Evolutionary conservation across 2,888 invertebrate genomes (phyloP), one percentile per base, ranked within the genome.

Genomic region (Apamea sordens): DNA sequence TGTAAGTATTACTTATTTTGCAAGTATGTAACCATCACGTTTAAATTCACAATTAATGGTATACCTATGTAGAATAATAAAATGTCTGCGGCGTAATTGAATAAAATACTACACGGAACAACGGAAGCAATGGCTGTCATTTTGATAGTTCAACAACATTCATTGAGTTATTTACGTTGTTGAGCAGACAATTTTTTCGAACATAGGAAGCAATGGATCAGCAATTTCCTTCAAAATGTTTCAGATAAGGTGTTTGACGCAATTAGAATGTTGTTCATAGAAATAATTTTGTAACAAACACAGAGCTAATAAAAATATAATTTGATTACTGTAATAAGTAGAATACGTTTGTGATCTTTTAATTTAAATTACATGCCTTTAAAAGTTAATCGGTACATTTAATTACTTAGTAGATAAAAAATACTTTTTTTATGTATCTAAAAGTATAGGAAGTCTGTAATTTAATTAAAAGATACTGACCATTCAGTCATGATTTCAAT

Each of bases 1-100:
- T 41, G 67, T n/a, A n/a, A n/a, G n/a, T 41, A 64, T 72, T 32
- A 61, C 32, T 65, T 15, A 50, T 76, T 78, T 74, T 32, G 61
- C 50, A 80, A 79, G 28, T 69, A 28, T 32, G 18, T 73, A 24
- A 63, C 56, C 7, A 73, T 65, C 65, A 70, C 56, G 69, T 76
- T 61, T 13, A 6, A 21, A 41, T 65, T 76, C 10, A 69, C 36
- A 77, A 74, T 44, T n/a, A 8, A 47, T 59, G 41, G 13, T 56
- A 63, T 36, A 36, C 36, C 3, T 70, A 53, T 73, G 5, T 24
- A 67, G 68, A 77, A 85, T 65, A 67, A 74, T 63, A 59, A 53
- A 32, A 75, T 28, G 8, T 44, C 36, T 6, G 36, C 36, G 36
- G 36, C n/a, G n/a, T n/a, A n/a, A n/a, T n/a, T n/a, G n/a, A n/a